Evolutionary conservation across 1,140 invertebrate species (phyloP), one percentile per base, ranked within the genome.

Genomic region (Cephus cinctus): DNA sequence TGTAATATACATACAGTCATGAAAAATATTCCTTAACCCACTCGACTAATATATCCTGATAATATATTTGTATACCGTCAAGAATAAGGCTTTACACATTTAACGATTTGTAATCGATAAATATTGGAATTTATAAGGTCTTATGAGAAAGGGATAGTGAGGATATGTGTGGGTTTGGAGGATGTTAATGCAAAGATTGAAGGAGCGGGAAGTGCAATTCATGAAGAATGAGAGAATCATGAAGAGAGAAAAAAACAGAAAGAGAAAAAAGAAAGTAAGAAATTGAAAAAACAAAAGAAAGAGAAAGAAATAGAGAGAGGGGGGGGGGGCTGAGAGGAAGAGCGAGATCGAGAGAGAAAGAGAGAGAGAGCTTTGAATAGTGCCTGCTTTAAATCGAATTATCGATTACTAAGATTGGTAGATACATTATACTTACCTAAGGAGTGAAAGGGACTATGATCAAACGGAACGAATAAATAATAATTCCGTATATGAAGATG

Each of bases 301-400:
- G 11, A 15, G 11, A 36, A 18, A 3, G 34, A 36, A 11, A 36
- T 14, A 15, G 8, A 3, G n/a, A n/a, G n/a, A n/a, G n/a, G n/a
- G n/a, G n/a, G n/a, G n/a, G n/a, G n/a, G n/a, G n/a, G n/a, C n/a
- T n/a, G 14, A 36, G 34, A 36, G 8, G 19, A 6, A 36, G 34
- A 15, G 34, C 3, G 0, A 36, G 9, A 11, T 9, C 14, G 3
- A 36, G 34, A 14, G 9, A 36, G 5, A 11, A 14, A 36, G 34
- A 57, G 59, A 54, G 59, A 65, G 63, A 60, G 63, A 74, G 70
- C 69, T 75, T 75, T 67, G 63, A 72, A 72, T 72, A 74, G 69
- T 76, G 69, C 73, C 71, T 76, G 69, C 69, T 74, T 73, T 62
- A 65, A 49, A 65, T 23, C 14, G 4, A 41, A 40, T 12, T 16